Evolutionary conservation across 1,140 invertebrate species (phyloP), one percentile per base, ranked within the genome.

Genomic region (Cecropterus lyciades): DNA sequence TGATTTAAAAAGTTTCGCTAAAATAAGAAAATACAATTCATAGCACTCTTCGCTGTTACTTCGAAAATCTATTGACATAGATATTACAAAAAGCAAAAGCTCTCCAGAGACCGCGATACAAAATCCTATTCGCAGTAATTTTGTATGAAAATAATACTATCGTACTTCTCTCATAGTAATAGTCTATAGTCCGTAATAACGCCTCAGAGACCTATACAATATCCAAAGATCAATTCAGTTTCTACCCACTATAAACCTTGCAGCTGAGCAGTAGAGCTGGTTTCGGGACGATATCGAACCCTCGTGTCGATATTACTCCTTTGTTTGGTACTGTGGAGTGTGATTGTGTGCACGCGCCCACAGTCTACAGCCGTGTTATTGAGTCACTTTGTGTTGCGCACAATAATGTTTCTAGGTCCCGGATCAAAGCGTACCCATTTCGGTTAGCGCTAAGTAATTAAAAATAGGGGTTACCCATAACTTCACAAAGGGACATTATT

Each of bases 111-210:
- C 45, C 16, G 8, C 30, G 59, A 42, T 49, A 40, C 33, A 15
- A 33, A 64, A 64, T 64, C 55, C 63, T 48, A 65, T 65, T 53
- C 67, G 63, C 67, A 69, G 53, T 65, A 65, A 69, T 64, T 64
- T 59, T 33, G 63, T 57, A 49, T 40, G 52, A 57, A 69, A 65
- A 62, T 68, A 68, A 62, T 64, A 60, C 40, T 13, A 37, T 42
- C 67, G 40, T 60, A 69, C 63, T 69, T 65, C 63, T 62, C 46
- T 51, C 16, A 62, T 62, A 62, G 59, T 57, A 27, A 57, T 57
- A 57, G 40, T 43, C 10, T 16, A 57, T 57, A 45, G n/a, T 43
- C 15, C 11, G 0, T 62, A 62, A 62, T 62, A 62, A 62, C 11
- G 42, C 57, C 42, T 49, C 33, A 8, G 59, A 62, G 59, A 62